phyloP scores from a whole-genome alignment of 2,888 invertebrate species.

The Dendrolimus houi region DNA sequence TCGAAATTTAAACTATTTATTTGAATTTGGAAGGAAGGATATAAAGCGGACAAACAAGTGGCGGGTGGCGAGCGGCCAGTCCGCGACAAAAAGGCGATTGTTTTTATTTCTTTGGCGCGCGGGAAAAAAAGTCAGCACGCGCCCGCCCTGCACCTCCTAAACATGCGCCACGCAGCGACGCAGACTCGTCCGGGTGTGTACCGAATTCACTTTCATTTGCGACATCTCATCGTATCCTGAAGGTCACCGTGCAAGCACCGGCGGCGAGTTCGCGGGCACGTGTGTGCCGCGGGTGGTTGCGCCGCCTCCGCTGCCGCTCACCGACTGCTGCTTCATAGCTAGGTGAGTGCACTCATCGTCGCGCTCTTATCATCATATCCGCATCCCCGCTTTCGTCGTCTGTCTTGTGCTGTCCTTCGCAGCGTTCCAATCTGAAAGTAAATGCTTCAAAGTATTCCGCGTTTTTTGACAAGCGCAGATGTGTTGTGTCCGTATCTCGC shows the following conservation, averaged over 20 bases:
- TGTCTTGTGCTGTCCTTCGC: constrained; percentile 60
- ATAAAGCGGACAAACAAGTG: not conserved
- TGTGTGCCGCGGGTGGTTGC: constrained; percentile 49
- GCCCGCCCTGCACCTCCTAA: constrained; percentile 75
- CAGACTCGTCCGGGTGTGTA: constrained; percentile 69
- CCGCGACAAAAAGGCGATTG: constrained; percentile 70
- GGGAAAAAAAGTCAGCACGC: constrained; percentile 71
- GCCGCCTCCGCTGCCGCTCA: constrained; percentile 64
- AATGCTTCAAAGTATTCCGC: constrained; percentile 23
- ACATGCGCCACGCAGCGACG: constrained; percentile 78
- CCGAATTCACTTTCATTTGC: constrained; percentile 76
- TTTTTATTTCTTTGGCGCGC: constrained; percentile 74
- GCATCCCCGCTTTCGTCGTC: constrained; percentile 59
- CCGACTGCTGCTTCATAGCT: constrained; percentile 33
- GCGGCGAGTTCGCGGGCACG: constrained; percentile 35
- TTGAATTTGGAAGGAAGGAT: not conserved
- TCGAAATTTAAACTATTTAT: not conserved
- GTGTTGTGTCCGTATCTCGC: constrained; percentile 17
- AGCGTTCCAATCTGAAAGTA: constrained; percentile 37
- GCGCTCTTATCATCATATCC: constrained; percentile 52
- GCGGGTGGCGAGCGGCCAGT: constrained; percentile 40
- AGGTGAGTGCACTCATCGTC: constrained; percentile 61
- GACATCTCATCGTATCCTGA: constrained; percentile 71
- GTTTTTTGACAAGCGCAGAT: not conserved
- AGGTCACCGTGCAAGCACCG: constrained; percentile 64